A percentile compares a stretch with the other conserved stretches of the same genome.
These are phyloP conservation scores for Aproaerema taeniolella DNA, from an alignment of 2,888 invertebrate species.

Conservation along the genomic window DNA sequence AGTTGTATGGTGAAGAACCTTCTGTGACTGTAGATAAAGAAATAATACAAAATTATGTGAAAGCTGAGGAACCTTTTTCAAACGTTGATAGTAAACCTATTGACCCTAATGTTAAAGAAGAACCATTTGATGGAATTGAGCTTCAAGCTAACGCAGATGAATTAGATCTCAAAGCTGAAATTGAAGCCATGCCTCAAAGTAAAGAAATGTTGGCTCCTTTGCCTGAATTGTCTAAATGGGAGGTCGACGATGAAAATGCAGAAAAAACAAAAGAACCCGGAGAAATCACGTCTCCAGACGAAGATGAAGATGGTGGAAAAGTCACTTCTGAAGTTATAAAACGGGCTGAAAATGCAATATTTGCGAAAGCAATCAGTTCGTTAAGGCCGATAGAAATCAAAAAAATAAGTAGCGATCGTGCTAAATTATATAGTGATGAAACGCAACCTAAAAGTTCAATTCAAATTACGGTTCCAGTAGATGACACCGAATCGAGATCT, in stretches of 20 bases:
- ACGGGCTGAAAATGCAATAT: slow-evolving; percentile 93
- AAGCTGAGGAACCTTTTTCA: slow-evolving; percentile 43
- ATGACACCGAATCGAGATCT: slow-evolving; percentile 60
- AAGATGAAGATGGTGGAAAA: slow-evolving; percentile 79
- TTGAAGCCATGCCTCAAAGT: slow-evolving; percentile 39
- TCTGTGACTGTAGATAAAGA: slow-evolving; percentile 74
- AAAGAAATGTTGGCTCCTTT: slow-evolving; percentile 83
- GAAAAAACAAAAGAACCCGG: slow-evolving; percentile 66
- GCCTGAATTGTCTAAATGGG: slow-evolving; percentile 93
- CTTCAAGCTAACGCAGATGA: slow-evolving; percentile 76
- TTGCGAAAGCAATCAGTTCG: slow-evolving; percentile 91
- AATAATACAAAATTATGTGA: slow-evolving; percentile 77
- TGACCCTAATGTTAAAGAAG: slow-evolving; percentile 61
- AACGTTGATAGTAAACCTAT: slow-evolving; percentile 33
- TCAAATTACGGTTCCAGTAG: slow-evolving; percentile 74
- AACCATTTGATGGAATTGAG: slow-evolving; percentile 76
- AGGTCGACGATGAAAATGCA: slow-evolving; percentile 80
- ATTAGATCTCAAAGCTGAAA: slow-evolving; percentile 72
- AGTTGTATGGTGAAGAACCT: slow-evolving; percentile 75
- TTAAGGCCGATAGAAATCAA: slow-evolving; percentile 87
- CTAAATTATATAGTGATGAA: slow-evolving; percentile 80
- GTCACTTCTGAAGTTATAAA: slow-evolving; percentile 92
- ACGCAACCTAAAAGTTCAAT: slow-evolving; percentile 49
- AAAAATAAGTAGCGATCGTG: slow-evolving; percentile 83
- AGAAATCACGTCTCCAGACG: slow-evolving; percentile 64